Evolutionary conservation across 2,113 vertebrate species (phyloP).

Genomic region (Psephotus haematonotus): DNA sequence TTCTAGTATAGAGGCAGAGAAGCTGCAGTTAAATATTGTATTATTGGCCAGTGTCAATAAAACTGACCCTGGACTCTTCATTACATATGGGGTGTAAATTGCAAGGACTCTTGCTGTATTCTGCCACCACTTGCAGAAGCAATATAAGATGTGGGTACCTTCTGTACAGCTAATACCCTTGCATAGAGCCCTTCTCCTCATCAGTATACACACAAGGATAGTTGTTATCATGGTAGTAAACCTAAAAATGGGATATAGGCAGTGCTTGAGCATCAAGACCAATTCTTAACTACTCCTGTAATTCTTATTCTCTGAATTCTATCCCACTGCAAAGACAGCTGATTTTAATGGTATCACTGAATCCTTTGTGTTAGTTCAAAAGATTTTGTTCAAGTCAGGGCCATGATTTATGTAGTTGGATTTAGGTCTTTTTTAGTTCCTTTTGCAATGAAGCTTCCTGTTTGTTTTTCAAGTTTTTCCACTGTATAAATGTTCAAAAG

Average conservation of each 20-base stretch:
- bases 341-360: not conserved
- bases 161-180: not conserved
- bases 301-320: not conserved
- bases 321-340: not conserved
- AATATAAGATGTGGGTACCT: not conserved
- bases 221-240: not conserved
- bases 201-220: too few species aligned
- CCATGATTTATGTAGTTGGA: not conserved
- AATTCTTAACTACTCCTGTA: not conserved
- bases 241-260: not conserved
- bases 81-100: not conserved
- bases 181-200: not conserved
- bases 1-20: not conserved
- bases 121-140: not conserved
- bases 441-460: not conserved
- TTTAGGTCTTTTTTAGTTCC: not conserved
- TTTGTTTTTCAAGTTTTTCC: not conserved
- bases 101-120: not conserved
- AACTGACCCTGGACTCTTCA: not conserved
- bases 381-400: not conserved
- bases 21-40: not conserved
- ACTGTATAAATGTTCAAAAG: not conserved
- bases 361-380: slow-evolving; percentile 19
- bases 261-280: not conserved
- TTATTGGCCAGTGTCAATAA: not conserved